These are phyloP conservation scores for Anoncus sp. DNA, from an alignment of 2,888 invertebrate genomes.

Conservation along the genomic window DNA sequence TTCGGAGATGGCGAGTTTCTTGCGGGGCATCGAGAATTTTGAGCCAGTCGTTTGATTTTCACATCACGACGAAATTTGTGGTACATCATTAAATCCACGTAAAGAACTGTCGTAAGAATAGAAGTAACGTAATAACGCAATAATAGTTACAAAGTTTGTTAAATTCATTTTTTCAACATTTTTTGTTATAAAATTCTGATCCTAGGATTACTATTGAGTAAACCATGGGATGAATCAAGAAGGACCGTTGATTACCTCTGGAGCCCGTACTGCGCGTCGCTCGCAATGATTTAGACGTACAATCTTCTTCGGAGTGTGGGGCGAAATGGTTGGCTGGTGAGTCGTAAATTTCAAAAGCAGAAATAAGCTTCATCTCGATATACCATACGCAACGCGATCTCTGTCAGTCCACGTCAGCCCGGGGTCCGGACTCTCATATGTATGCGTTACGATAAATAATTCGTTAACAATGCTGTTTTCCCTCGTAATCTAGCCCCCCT, in stretches of 20 bases:
- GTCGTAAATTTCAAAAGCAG: conserved; percentile 41
- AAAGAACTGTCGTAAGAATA: no score
- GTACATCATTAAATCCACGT: background rate
- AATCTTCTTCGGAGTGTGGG: background rate
- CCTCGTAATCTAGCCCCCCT: conserved; percentile 3
- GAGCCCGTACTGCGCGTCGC: background rate
- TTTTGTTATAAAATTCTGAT: background rate
- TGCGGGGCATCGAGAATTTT: background rate
- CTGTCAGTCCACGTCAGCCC: background rate
- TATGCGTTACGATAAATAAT: conserved; percentile 47
- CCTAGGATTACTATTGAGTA: background rate
- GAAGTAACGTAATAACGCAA: background rate
- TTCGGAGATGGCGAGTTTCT: background rate
- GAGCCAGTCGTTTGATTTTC: background rate
- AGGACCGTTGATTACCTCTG: background rate
- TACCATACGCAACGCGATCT: conserved; percentile 30
- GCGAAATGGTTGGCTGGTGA: background rate
- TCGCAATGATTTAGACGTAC: background rate
- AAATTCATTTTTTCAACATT: background rate
- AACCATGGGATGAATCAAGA: background rate
- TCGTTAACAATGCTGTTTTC: conserved; percentile 29
- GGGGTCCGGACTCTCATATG: background rate
- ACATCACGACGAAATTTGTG: no score
- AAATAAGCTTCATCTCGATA: conserved; percentile 49
- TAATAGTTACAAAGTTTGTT: background rate